Evolutionary conservation across 2,797 vertebrate species (phyloP), one percentile per base, ranked within the genome.

Genomic region (Macroramphosus scolopax): DNA sequence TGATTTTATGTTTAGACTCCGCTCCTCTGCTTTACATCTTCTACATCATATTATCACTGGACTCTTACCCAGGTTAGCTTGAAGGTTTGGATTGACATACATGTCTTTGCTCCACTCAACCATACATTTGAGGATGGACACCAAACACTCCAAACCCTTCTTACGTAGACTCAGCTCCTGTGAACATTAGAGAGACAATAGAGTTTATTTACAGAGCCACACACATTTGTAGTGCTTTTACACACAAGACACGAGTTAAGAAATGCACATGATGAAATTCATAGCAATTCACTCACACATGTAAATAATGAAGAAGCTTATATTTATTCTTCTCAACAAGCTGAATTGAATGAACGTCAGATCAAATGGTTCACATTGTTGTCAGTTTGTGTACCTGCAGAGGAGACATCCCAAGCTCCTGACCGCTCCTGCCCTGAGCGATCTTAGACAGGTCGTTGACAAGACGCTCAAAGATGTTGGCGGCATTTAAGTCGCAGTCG

Each of bases 91-190:
- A 59, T 98, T 98, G 80, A 98, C 92, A 8, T 98, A 98, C 55
- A 98, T 89, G 82, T 98, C 96, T 87, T 93, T 96, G 87, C 96
- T 98, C 96, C 96, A 98, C 68, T 98, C 96, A 61, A 98, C 96
- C 95, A 97, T 98, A 78, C 96, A 98, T 79, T 98, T 98, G 47
- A 98, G 89, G 74, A 98, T 92, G 49, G 96, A 98, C 73, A 98
- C 96, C 54, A 98, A 83, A 78, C 96, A 98, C 84, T 98, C 96
- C 50, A 98, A 84, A 28, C 96, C 96, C 79, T 98, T 98, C 78
- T 98, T 98, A 82, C 96, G 90, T 40, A 98, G 88, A 49, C 95
- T 96, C 76, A 98, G 83, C 71, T 98, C 95, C 96, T 97, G 74
- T 8, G 69, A 50, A 43, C 29, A 6, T 29, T 1, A 62, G 0